Base-by-base conservation (phyloP, 1,140 invertebrate genomes). In the Ectropis grisescens region DNA sequence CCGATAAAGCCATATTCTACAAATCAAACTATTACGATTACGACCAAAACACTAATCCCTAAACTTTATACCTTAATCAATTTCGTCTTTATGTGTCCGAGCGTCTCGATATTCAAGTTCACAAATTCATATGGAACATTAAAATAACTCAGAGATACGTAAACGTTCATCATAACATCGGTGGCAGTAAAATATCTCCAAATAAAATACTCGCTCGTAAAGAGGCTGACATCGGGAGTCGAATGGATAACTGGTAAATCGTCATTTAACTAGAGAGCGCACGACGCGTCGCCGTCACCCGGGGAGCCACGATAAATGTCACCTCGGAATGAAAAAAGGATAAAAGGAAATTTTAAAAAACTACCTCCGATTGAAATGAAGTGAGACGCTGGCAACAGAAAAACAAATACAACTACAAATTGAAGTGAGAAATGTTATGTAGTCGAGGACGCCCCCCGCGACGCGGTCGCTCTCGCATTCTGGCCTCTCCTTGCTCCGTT, bases 391-490 rank as follows among this genome's bases (percentile, higher is more conserved):
- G 34, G 43, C 37, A 38, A 48, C 38, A 47, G 55, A 62, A 65
- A 69, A 71, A 69, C 57, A 67, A 65, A 64, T 41, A 64, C 15
- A 44, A 48, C 51, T 29, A 68, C 61, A 64, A 65, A 64, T 67
- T 61, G 54, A 71, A 70, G 65, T 74, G 67, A 74, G 64, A 72
- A 72, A 78, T 70, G 58, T 58, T 56, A 58, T 64, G 67, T 67
- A 60, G 57, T 34, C 30, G 31, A 34, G 54, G 45, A 41, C 53
- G 50, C 64, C 67, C 60, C 61, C 58, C 59, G 58, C 54, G 54
- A 47, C 39, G 54, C 42, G 10, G 33, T 35, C 34, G 9, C 40
- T 12, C 33, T 33, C 29, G 41, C 38, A n/a, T n/a, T n/a, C n/a
- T n/a, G 35, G 29, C 37, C 29, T 31, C 27, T 8, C 40, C 39